Conservation (phyloP, 1,140 invertebrate genomes). For the Drosophila subobscura region DNA sequence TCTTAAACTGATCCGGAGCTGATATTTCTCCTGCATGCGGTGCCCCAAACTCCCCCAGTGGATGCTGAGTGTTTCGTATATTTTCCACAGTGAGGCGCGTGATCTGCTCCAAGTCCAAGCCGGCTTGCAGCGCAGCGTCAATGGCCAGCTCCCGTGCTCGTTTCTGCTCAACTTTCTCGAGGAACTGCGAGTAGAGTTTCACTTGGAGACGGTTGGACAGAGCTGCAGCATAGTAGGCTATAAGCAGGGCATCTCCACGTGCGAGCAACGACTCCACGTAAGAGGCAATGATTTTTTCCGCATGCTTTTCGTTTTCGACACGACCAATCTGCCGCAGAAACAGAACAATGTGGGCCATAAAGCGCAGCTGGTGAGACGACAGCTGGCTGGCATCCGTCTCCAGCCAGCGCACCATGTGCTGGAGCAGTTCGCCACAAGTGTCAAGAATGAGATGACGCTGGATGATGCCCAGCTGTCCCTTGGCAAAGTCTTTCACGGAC, state of each 20-base stretch:
- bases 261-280: conserved; percentile 89
- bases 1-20: conserved; percentile 84
- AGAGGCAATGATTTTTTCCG: conserved; percentile 89
- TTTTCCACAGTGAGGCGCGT: conserved; percentile 92
- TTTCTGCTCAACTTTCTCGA: conserved; percentile 87
- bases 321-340: conserved; percentile 92
- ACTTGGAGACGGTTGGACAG: conserved; percentile 90
- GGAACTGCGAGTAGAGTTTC: conserved; percentile 90
- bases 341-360: conserved; percentile 93
- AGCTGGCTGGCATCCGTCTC: conserved; percentile 83
- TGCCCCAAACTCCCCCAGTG: conserved; percentile 36
- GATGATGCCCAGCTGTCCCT: conserved; percentile 87
- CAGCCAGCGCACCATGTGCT: conserved; percentile 85
- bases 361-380: conserved; percentile 86
- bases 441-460: conserved; percentile 92
- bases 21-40: conserved; percentile 58
- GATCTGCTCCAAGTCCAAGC: conserved; percentile 92
- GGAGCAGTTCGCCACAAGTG: conserved; percentile 87
- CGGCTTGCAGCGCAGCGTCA: conserved; percentile 88
- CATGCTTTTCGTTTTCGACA: conserved; percentile 86
- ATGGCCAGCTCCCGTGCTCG: conserved; percentile 85
- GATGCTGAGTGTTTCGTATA: conserved; percentile 86
- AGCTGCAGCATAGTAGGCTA: conserved; percentile 93
- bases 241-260: conserved; percentile 89
- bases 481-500: conserved; percentile 85